These are phyloP conservation scores for Cercopithecus mona DNA, from an alignment of 2,113 vertebrate species.

Conservation along the genomic window DNA sequence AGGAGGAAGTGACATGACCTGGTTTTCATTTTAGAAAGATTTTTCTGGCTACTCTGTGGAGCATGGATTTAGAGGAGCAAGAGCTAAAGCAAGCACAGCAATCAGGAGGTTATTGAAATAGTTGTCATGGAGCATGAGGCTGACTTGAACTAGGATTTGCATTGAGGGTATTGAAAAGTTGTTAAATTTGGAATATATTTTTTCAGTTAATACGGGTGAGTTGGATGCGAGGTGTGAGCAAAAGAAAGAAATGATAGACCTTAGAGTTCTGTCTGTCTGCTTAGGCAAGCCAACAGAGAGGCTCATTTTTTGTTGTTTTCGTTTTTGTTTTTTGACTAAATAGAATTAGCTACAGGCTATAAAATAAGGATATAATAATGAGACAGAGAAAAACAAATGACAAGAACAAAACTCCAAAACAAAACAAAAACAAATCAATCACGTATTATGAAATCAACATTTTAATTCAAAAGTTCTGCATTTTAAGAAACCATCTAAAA, in stretches of 20 bases:
- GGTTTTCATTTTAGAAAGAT: background rate
- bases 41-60: background rate
- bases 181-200: background rate
- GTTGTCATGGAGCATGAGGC: background rate
- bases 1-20: background rate
- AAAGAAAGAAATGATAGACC: background rate
- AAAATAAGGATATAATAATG: background rate
- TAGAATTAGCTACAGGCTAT: background rate
- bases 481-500: background rate
- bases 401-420: background rate
- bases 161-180: background rate
- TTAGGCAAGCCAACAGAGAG: background rate
- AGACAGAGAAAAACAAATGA: background rate
- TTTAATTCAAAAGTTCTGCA: background rate
- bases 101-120: background rate
- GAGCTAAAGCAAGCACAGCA: background rate
- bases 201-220: background rate
- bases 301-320: background rate
- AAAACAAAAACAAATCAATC: background rate
- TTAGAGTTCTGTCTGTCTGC: background rate
- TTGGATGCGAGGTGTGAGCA: background rate
- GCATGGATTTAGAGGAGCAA: background rate
- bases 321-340: background rate
- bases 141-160: background rate
- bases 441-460: background rate